Base-by-base conservation (phyloP, 2,113 vertebrate species). In the Elgaria multicarinata region DNA sequence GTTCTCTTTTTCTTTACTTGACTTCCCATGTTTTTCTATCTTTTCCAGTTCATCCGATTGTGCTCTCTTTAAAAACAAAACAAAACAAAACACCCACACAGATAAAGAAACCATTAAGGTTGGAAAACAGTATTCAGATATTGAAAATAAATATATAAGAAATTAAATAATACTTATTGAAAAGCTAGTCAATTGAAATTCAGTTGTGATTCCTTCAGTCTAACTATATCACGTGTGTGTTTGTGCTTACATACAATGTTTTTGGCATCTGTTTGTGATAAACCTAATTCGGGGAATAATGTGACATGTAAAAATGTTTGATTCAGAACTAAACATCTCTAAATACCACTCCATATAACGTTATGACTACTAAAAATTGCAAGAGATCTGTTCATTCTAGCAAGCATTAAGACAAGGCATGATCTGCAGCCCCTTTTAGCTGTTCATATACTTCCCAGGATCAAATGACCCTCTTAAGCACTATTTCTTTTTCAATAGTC, bases 21-120 rank as follows among this genome's bases (percentile, higher is more conserved):
- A 96, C 76, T 98, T 98, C 39, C 98, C 94, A 44, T 99, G 98
- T 90, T 98, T 99, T 90, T 97, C 97, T 91, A 99, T 99, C 96
- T 98, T 98, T 83, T 98, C 98, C 92, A 99, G 94, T 95, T 99
- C 99, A 85, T 99, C 98, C 78, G 97, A 96, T 90, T 98, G 98
- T 88, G 98, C 99, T 97, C 98, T 97, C 99, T 99, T 95, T 66
- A 92, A 95, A 91, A 85, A 87, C 87, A 44, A 90, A 28, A 84
- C 26, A n/a, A 94, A n/a, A n/a, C n/a, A 44, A 90, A 28, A 84
- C 26, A 85, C 66, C 67, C 0, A 87, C 20, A 89, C 28, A 81
- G 6, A 36, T 44, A 79, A 77, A 69, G 42, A 71, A 80, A 71
- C 1, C 7, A 44, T 82, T 81, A 72, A 24, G 16, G n/a, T 33